Base-by-base conservation (phyloP, 2,797 vertebrate species). In the Diglossa cyanea region DNA sequence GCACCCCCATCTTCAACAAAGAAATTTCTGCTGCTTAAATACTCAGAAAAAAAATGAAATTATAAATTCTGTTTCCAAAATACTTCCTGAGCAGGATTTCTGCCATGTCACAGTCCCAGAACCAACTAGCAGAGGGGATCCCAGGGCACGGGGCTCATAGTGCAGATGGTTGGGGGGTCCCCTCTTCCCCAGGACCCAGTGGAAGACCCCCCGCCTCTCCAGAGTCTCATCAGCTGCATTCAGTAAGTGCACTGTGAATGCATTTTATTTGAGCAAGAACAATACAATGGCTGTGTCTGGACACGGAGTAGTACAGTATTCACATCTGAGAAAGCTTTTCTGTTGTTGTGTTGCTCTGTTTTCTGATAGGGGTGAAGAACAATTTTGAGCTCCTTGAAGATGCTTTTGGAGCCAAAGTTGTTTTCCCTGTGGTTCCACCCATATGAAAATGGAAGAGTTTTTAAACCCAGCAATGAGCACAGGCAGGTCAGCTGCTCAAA, bases 131-230 rank as follows among this genome's bases (percentile, higher is more conserved):
- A 86, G 44, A 85, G 40, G 21, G 14, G 18, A 84, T 48, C 25
- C 42, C n/a, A 68, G 14, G 31, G 11, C 30, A 10, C 17, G 45
- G 18, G 16, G 6, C 7, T 78, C 42, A 60, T 14, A 28, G 6
- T 0, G 0, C 26, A 70, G 45, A 25, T 0, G 2, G 23, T 3
- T 0, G 0, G 6, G 18, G 17, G 8, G 10, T 39, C 5, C 19
- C 8, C 30, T 66, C 18, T 19, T 85, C 18, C 24, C 4, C 48
- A 67, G 21, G 12, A 75, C 16, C 8, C 16, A 17, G 13, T n/a
- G 26, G 33, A 71, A 87, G 51, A 44, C 2, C 2, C 7, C 13
- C 13, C 4, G 13, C 4, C 4, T 21, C 53, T 39, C 26, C n/a
- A n/a, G n/a, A 48, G 17, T 42, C 7, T 0, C 67, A 63, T 20